These are phyloP conservation scores for Calephelis nemesis DNA, from an alignment of 1,140 invertebrate species.

Conservation along the genomic window DNA sequence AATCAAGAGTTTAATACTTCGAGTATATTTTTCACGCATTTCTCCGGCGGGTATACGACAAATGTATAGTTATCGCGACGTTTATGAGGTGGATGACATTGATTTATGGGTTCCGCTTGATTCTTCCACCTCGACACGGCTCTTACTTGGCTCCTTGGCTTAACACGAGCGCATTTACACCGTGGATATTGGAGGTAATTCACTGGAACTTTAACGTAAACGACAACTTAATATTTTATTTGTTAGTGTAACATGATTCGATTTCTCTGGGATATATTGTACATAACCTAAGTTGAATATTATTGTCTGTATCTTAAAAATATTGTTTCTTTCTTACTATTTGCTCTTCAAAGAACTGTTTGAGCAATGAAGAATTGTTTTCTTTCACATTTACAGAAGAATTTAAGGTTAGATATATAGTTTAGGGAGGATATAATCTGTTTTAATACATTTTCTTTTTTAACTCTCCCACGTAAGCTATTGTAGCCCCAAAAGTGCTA, in stretches of 20 bases:
- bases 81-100: slow-evolving; percentile 31
- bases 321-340: no score
- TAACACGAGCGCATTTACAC: slow-evolving; percentile 5
- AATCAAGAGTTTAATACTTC: background rate
- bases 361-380: no score
- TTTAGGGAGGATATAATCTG: no score
- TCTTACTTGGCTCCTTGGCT: slow-evolving; percentile 10
- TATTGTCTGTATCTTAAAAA: no score
- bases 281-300: no score
- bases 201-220: background rate
- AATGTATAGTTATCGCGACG: slow-evolving; percentile 34
- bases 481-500: no score
- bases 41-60: slow-evolving; percentile 27
- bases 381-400: no score
- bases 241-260: background rate
- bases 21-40: slow-evolving; percentile 32
- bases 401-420: no score
- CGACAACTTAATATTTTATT: background rate
- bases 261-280: no score
- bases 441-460: no score
- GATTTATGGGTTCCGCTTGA: slow-evolving; percentile 27
- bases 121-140: slow-evolving; percentile 10
- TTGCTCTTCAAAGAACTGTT: no score
- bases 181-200: slow-evolving; percentile 14
- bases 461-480: no score